Evolutionary conservation across 2,113 vertebrate species (phyloP), one percentile per base, ranked within the genome.

Genomic region (Brienomyrus brachyistius): DNA sequence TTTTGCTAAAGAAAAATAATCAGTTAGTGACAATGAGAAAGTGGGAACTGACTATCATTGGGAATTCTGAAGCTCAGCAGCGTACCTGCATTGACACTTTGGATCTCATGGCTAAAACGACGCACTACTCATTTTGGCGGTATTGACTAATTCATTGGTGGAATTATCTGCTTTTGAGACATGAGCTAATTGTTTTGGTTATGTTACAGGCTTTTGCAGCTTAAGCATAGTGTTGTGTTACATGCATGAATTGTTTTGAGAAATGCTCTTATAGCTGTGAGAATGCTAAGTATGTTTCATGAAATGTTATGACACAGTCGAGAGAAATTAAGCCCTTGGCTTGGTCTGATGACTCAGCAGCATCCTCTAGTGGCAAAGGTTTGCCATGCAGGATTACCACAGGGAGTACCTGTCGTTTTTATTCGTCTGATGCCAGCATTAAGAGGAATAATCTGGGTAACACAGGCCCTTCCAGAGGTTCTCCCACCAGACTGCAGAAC

Each of bases 321-420:
- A 45, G 77, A 43, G 45, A 21, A 43, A 82, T 4, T 47, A 21
- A 45, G 21, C 43, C 21, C 1, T 47, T 82, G 31, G 52, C 52
- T 59, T 0, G 17, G 35, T 84, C 10, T 84, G 52, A 47, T 62
- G 80, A 62, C 80, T 48, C 80, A 84, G 80, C 89, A 84, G 52
- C 43, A 27, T 6, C 89, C 77, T 84, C 89, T 89, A 84, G 52
- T 84, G 89, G 80, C n/a, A 50, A 77, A 40, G 51, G 2, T 87
- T 15, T 54, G 5, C 13, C 10, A 27, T 86, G 50, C 47, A 50
- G 45, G 11, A 31, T 86, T 52, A 4, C 10, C 47, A 4, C 47
- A 13, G 21, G 0, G 48, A 86, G 5, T 77, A n/a, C 43, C 23
- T 1, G 2, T 43, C 15, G 0, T 80, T 80, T 80, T 5, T 80